Percentiles rank a stretch among this genome's conserved stretches.
Conservation (phyloP, 2,797 vertebrate genomes). For the Oreochromis mossambicus region DNA sequence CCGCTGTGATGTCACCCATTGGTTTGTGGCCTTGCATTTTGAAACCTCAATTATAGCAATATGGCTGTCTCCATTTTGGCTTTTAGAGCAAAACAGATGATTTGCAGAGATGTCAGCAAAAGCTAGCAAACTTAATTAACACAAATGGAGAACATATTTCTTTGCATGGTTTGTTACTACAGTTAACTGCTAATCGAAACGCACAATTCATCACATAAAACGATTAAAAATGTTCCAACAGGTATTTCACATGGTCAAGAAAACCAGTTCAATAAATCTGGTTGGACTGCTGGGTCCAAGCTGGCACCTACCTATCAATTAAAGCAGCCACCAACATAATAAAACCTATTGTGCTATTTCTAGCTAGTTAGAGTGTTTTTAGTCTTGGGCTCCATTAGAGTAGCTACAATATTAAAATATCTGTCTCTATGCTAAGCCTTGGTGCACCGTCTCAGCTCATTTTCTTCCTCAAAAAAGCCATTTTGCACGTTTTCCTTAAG, state of each 20-base stretch:
- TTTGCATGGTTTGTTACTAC: not conserved
- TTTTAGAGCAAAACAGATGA: not conserved
- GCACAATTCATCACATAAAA: not conserved
- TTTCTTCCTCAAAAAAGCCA: not conserved
- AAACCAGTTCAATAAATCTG: not conserved
- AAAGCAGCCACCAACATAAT: not conserved
- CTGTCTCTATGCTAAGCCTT: not conserved
- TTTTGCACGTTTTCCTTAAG: not conserved
- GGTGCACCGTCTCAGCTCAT: not conserved
- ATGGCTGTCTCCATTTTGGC: not conserved
- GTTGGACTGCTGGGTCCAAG: not conserved
- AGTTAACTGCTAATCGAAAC: not conserved
- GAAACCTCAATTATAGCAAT: not conserved
- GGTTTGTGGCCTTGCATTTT: not conserved
- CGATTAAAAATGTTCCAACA: not conserved
- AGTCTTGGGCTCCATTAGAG: not conserved
- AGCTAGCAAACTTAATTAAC: not conserved
- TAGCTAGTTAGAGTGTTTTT: not conserved
- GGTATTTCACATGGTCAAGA: not conserved
- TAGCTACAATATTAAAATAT: not conserved
- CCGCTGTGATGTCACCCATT: not conserved
- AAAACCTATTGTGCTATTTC: not conserved
- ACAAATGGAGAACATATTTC: not conserved
- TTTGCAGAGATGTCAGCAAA: not conserved
- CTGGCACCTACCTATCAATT: not conserved